phyloP scores from a whole-genome alignment of 1,140 invertebrate genomes.

The Sminthurides bifidus region DNA sequence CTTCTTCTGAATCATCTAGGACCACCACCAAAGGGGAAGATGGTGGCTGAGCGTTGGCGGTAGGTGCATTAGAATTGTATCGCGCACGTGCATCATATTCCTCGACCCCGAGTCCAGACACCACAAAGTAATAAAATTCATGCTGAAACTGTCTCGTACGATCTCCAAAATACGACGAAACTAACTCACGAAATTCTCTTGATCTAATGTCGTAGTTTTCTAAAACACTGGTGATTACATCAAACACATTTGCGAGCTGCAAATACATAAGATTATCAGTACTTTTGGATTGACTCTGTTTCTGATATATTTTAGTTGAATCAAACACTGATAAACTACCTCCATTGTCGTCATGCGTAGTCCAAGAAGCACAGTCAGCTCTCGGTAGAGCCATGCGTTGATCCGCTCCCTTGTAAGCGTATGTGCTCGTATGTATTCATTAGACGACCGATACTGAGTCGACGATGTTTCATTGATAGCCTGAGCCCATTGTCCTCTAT shows the following conservation, averaged over 20 bases:
- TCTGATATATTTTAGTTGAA: constrained; percentile 18
- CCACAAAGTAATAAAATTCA: constrained; percentile 69
- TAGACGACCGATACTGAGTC: too few relatives aligned
- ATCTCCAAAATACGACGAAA: constrained; percentile 46
- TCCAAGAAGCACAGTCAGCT: constrained; percentile 56
- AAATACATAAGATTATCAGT: constrained; percentile 32
- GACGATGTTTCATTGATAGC: constrained; percentile 49
- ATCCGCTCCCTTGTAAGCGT: constrained; percentile 64
- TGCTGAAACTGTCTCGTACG: constrained; percentile 72
- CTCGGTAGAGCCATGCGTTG: constrained; percentile 75
- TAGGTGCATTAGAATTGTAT: too few relatives aligned
- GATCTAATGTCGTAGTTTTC: constrained; percentile 58
- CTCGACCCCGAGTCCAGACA: too few relatives aligned
- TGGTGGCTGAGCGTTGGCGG: too few relatives aligned
- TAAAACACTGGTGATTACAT: constrained; percentile 56
- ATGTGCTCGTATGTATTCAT: constrained; percentile 44
- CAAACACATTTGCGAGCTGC: constrained; percentile 51
- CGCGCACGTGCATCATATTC: too few relatives aligned
- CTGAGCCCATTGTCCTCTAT: constrained; percentile 58
- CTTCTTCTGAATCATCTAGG: too few relatives aligned
- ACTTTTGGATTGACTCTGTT: background rate
- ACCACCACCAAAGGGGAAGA: too few relatives aligned
- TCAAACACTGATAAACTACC: constrained; percentile 24
- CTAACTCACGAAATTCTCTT: constrained; percentile 50
- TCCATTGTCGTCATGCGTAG: constrained; percentile 36